Percentiles rank a stretch among this genome's conserved stretches.
phyloP scores from a whole-genome alignment of 2,797 vertebrate genomes.

The Denticeps clupeoides region DNA sequence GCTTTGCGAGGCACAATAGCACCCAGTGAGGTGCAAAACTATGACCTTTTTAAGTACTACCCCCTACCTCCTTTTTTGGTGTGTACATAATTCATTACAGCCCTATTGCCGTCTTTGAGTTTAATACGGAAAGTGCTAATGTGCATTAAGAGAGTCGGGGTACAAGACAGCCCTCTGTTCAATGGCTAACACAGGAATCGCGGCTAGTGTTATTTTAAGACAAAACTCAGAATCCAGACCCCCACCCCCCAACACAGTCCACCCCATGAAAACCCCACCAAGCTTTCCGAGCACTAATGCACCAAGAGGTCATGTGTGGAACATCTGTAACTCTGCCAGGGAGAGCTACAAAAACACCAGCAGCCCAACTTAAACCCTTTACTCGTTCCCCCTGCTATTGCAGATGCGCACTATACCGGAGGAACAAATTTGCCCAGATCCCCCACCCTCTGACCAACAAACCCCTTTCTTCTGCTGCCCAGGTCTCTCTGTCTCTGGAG shows the following conservation, averaged over 20 bases:
- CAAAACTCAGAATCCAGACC: constrained; percentile 18
- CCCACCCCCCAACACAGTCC: constrained; percentile 9
- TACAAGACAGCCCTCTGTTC: not conserved
- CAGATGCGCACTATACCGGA: constrained; percentile 13
- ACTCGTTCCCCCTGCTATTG: constrained; percentile 5
- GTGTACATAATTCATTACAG: no score
- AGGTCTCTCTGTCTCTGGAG: constrained; percentile 11
- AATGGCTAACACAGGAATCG: not conserved
- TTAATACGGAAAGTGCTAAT: no score
- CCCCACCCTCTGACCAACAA: not conserved
- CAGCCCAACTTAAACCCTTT: not conserved
- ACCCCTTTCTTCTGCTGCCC: not conserved
- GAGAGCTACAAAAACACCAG: not conserved
- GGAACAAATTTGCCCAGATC: constrained; percentile 22
- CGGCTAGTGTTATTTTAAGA: constrained; percentile 15
- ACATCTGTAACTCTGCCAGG: constrained; percentile 77
- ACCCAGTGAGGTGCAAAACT: no score
- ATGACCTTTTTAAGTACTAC: no score
- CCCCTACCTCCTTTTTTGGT: no score
- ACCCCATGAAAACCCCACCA: constrained; percentile 30
- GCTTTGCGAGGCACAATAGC: no score
- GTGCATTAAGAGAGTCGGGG: constrained; percentile 3
- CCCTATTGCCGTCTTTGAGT: no score
- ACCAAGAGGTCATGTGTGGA: constrained; percentile 74
- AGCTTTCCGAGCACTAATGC: constrained; percentile 71